Evolutionary conservation across 2,797 vertebrate species (phyloP).

Genomic region (Galaxias olidus): DNA sequence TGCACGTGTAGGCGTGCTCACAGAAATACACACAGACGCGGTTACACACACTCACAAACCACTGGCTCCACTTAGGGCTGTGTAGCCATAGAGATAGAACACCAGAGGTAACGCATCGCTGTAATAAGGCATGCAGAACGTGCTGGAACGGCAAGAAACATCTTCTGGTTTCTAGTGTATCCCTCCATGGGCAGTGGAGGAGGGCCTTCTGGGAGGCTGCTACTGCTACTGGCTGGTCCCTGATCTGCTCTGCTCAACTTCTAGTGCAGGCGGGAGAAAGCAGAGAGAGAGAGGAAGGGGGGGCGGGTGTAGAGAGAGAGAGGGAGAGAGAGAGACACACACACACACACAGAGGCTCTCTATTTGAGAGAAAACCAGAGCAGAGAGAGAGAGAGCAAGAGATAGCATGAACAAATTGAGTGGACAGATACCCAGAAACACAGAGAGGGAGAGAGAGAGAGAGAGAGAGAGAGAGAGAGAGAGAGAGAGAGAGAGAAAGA

Average conservation of each 20-base stretch:
- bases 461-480: neutral
- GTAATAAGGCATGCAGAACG: constrained; percentile 15
- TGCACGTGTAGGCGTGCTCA: neutral
- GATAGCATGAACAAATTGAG: too few relatives aligned
- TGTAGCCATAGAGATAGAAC: too few relatives aligned
- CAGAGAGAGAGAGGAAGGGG: too few relatives aligned
- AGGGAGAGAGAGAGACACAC: too few relatives aligned
- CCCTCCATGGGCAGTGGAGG: constrained; percentile 14
- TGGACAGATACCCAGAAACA: too few relatives aligned
- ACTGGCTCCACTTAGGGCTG: neutral
- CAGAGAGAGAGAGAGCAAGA: too few relatives aligned
- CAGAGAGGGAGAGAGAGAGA: too few relatives aligned
- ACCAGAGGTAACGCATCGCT: too few relatives aligned
- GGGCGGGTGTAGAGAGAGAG: too few relatives aligned
- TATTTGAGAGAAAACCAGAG: too few relatives aligned
- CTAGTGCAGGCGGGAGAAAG: neutral
- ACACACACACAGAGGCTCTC: too few relatives aligned
- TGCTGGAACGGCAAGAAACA: constrained; percentile 31
- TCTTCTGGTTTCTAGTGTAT: constrained; percentile 9
- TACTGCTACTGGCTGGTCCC: neutral
- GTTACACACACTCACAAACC: neutral
- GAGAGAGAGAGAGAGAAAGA: neutral
- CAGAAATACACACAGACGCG: constrained; percentile 1
- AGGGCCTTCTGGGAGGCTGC: neutral
- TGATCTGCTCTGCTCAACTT: neutral